Evolutionary conservation across 2,113 vertebrate genomes (phyloP).

Genomic region (Prionailurus viverrinus): DNA sequence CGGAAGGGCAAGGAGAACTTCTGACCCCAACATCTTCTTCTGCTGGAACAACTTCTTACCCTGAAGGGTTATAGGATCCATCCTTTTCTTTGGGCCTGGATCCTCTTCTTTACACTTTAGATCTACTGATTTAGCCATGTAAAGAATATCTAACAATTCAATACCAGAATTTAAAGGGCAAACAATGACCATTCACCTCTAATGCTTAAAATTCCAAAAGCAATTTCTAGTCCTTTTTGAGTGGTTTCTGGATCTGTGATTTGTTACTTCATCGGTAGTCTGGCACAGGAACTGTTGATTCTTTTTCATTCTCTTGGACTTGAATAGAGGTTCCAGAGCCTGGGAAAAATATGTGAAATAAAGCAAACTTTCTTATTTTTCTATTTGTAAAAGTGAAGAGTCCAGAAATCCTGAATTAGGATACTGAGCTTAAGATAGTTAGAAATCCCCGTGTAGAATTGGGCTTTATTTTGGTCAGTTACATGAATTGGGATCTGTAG

Average conservation of each 20-base stretch:
- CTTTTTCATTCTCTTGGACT: not conserved
- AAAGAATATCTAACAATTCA: not conserved
- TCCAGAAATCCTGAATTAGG: not conserved
- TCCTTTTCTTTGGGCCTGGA: not conserved
- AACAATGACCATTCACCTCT: not conserved
- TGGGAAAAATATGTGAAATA: not conserved
- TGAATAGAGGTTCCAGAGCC: not conserved
- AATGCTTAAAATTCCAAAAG: constrained; percentile 13
- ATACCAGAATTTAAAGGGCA: not conserved
- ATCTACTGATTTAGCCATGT: not conserved
- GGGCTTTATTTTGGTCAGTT: not conserved
- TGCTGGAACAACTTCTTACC: not conserved
- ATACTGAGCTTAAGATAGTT: not conserved
- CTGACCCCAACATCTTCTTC: not conserved
- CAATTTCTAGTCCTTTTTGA: not conserved
- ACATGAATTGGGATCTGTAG: not conserved
- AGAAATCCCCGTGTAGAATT: not conserved
- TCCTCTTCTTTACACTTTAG: not conserved
- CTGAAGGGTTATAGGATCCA: no score
- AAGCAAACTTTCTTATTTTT: not conserved
- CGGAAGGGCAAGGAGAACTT: not conserved
- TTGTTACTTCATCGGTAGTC: not conserved
- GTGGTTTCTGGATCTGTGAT: not conserved
- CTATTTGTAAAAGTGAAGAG: not conserved
- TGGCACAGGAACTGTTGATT: not conserved